Evolutionary conservation across 2,113 vertebrate species (phyloP), one percentile per base, ranked within the genome.

Genomic region (Aramus guarauna): DNA sequence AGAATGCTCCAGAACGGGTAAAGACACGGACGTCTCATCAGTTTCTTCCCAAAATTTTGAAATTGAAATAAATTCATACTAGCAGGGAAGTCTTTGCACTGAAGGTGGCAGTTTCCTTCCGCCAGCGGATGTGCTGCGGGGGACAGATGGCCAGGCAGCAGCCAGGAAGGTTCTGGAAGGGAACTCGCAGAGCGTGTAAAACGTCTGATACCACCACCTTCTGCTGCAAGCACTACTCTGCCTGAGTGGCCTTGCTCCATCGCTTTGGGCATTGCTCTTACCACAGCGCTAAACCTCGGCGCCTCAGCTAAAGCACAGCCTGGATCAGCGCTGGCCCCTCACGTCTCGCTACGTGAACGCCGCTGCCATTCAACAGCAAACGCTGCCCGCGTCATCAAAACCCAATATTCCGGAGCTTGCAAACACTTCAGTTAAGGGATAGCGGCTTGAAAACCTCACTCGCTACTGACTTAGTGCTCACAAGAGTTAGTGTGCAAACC

Each of bases 161-260:
- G 27, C 7, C 4, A 3, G 5, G 32, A 3, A 10, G 12, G n/a
- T 7, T 3, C 9, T 6, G 36, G 16, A n/a, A 9, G 4, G 34
- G 30, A 64, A 53, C 10, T 7, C 15, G 14, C 39, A 26, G 13
- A 34, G 36, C 32, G 26, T 4, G 21, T 14, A 37, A 26, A 32
- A 22, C 22, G 45, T 52, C 47, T 12, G 2, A 2, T 9, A 12
- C 2, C 12, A 15, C 24, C 73, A 22, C 19, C 2, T 36, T 10
- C 58, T 43, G n/a, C 53, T 62, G 58, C 2, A 22, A 73, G 59
- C 55, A 58, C n/a, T 39, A 9, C 43, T 41, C 36, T 2, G 36
- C 6, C 9, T 1, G 6, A 1, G 13, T 3, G 45, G 18, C 58
- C 41, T 39, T 14, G 29, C 43, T 45, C 43, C 32, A 1, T 5